These are phyloP conservation scores for Tonatia bakeri DNA, from an alignment of 2,113 vertebrate species.

Conservation along the genomic window DNA sequence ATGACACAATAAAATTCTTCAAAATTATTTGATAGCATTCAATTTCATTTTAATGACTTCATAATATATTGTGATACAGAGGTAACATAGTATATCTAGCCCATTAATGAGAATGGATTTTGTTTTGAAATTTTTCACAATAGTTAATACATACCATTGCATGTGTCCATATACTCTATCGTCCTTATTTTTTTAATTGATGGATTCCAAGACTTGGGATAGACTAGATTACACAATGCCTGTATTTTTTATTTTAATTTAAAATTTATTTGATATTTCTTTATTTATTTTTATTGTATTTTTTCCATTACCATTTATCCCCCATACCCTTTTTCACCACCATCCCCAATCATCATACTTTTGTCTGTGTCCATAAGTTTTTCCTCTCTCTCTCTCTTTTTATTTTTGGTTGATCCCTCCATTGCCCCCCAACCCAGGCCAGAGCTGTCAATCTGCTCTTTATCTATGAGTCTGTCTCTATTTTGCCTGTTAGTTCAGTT, in stretches of 20 bases:
- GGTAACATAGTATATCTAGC: background rate
- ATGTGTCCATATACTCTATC: background rate
- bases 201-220: background rate
- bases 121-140: background rate
- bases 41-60: background rate
- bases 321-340: too few species aligned
- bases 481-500: too few species aligned
- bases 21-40: background rate
- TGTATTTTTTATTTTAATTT: background rate
- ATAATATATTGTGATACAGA: background rate
- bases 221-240: background rate
- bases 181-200: background rate
- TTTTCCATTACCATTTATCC: too few species aligned
- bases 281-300: too few species aligned
- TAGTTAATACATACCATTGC: background rate
- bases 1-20: background rate
- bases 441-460: too few species aligned
- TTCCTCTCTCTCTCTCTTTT: too few species aligned
- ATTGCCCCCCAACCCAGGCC: too few species aligned
- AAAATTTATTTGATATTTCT: too few species aligned
- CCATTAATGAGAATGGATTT: background rate
- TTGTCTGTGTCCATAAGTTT: too few species aligned
- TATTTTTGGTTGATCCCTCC: too few species aligned
- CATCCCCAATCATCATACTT: too few species aligned
- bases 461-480: too few species aligned